A percentile compares a stretch with the other conserved stretches of the same genome.
phyloP scores from a whole-genome alignment of 2,888 invertebrate genomes.

The Elegia similella region DNA sequence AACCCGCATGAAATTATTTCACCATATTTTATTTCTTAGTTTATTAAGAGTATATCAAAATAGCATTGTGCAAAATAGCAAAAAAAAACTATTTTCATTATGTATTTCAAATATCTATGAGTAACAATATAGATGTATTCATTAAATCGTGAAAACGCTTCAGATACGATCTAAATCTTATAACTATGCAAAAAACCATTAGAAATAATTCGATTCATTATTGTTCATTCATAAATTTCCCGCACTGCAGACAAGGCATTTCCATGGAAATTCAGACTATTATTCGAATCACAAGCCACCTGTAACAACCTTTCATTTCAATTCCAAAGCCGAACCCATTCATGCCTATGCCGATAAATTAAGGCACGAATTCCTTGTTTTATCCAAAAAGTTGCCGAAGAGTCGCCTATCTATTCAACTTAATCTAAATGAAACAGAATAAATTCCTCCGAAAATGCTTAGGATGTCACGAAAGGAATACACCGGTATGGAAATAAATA shows the following conservation, averaged over 20 bases:
- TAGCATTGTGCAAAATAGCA: too few species aligned
- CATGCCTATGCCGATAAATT: conserved; percentile 10
- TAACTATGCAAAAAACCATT: neutral
- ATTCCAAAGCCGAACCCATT: conserved; percentile 10
- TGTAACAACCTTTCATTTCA: conserved; percentile 9
- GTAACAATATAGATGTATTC: too few species aligned
- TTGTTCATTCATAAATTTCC: neutral
- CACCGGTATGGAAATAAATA: conserved; percentile 48
- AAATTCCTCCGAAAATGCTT: conserved; percentile 25
- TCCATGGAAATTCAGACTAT: neutral
- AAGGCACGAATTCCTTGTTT: conserved; percentile 2
- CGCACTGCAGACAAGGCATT: neutral
- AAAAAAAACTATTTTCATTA: too few species aligned
- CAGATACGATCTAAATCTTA: neutral
- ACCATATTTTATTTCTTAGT: too few species aligned
- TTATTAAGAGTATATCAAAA: too few species aligned
- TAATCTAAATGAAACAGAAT: conserved; percentile 21
- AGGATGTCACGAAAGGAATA: conserved; percentile 26
- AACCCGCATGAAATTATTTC: too few species aligned
- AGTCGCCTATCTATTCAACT: conserved; percentile 14
- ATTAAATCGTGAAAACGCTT: too few species aligned
- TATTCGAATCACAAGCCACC: neutral
- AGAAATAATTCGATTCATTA: neutral
- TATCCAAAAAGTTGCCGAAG: conserved; percentile 7
- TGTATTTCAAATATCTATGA: too few species aligned